Percentiles rank a stretch among this genome's conserved stretches.
These are phyloP conservation scores for Empidonax traillii DNA, from an alignment of 2,113 vertebrate genomes.

Conservation along the genomic window DNA sequence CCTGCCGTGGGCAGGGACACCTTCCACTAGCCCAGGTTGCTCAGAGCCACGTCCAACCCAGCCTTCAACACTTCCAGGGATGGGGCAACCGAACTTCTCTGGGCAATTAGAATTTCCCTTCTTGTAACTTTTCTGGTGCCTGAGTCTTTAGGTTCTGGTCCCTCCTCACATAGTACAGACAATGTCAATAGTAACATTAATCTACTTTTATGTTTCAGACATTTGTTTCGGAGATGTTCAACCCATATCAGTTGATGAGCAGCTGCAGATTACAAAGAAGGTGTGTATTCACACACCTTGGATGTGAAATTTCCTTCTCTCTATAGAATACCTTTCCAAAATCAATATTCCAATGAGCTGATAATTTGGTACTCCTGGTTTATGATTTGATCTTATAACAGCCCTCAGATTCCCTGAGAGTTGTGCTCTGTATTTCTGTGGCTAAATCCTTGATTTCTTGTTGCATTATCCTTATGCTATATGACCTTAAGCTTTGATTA, in stretches of 20 bases:
- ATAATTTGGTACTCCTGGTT: not conserved
- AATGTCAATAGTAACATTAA: not conserved
- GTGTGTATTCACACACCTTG: not conserved
- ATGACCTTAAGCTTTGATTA: not conserved
- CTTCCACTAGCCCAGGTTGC: not conserved
- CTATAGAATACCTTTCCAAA: not conserved
- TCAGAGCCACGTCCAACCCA: not conserved
- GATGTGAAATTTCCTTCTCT: not conserved
- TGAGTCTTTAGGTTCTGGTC: not conserved
- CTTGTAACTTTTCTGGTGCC: not conserved
- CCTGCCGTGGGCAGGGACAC: not conserved
- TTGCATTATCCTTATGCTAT: not conserved
- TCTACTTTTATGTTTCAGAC: not conserved
- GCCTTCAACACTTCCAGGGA: not conserved
- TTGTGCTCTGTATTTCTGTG: not conserved
- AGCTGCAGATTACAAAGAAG: not conserved
- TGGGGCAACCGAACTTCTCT: not conserved
- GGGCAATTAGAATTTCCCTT: not conserved
- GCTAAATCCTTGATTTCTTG: not conserved
- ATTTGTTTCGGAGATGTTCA: not conserved
- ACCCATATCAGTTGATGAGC: not conserved
- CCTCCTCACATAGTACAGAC: not conserved
- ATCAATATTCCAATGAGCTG: not conserved
- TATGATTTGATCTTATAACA: not conserved
- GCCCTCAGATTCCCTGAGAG: not conserved